Conservation (phyloP, 2,797 vertebrate genomes). For the Psittacula derbiana region DNA sequence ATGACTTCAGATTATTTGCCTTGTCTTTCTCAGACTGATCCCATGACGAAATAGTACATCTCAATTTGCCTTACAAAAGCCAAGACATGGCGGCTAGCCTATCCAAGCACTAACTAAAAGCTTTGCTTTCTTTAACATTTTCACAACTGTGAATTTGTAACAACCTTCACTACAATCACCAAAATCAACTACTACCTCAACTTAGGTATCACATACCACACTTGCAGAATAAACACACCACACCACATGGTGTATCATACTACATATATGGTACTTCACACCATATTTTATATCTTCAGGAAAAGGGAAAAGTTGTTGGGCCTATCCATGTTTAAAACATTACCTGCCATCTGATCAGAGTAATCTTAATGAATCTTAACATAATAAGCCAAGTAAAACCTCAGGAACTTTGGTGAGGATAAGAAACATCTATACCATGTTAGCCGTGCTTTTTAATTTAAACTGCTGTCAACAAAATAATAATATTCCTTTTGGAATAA, state of each 20-base stretch:
- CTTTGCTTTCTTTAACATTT: background rate
- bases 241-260: background rate
- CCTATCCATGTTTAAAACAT: background rate
- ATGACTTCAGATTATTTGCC: background rate
- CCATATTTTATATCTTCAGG: background rate
- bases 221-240: background rate
- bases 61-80: background rate
- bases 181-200: background rate
- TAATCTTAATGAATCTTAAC: background rate
- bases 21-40: background rate
- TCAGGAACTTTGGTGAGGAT: background rate
- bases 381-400: background rate
- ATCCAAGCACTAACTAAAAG: background rate
- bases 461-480: background rate
- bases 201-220: background rate
- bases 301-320: background rate
- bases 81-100: background rate
- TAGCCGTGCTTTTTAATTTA: background rate
- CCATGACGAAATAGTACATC: background rate
- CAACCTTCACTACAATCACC: background rate
- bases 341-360: background rate
- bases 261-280: background rate
- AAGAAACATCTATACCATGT: background rate
- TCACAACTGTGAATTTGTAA: background rate
- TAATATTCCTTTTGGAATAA: background rate